Evolutionary conservation across 2,797 vertebrate genomes (phyloP).

Genomic region (Fratercula arctica): DNA sequence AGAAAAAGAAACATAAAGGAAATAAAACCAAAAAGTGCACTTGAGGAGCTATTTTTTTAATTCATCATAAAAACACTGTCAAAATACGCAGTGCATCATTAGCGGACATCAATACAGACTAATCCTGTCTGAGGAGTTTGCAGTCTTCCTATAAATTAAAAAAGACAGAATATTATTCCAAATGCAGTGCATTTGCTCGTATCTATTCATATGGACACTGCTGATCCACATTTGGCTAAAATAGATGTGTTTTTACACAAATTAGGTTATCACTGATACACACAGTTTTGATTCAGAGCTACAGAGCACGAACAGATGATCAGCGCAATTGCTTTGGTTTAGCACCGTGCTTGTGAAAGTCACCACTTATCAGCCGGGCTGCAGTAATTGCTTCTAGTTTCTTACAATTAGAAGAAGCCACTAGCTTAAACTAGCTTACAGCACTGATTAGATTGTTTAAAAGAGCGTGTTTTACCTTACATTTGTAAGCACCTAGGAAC

Average conservation of each 20-base stretch:
- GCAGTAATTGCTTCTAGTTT: not conserved
- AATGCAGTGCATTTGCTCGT: not conserved
- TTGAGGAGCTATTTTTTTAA: not conserved
- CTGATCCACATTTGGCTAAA: constrained; percentile 11
- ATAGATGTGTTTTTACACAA: constrained; percentile 23
- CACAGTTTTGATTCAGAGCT: not conserved
- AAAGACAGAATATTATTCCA: not conserved
- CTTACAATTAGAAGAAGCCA: not conserved
- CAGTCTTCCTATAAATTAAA: not conserved
- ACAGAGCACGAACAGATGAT: not conserved
- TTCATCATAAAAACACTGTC: not conserved
- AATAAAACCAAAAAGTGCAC: not conserved
- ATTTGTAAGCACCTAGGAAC: not conserved
- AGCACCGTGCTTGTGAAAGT: not conserved
- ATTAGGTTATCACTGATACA: not conserved
- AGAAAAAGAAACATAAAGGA: not conserved
- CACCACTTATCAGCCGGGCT: not conserved
- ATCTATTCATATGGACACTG: not conserved
- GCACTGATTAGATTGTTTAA: not conserved
- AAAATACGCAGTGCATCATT: not conserved
- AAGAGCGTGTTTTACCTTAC: not conserved
- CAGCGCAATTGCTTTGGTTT: not conserved
- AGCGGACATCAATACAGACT: not conserved
- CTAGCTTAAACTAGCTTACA: not conserved
- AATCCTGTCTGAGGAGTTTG: not conserved